Conservation (phyloP, 2,113 vertebrate species). For the Neoarius graeffei region DNA sequence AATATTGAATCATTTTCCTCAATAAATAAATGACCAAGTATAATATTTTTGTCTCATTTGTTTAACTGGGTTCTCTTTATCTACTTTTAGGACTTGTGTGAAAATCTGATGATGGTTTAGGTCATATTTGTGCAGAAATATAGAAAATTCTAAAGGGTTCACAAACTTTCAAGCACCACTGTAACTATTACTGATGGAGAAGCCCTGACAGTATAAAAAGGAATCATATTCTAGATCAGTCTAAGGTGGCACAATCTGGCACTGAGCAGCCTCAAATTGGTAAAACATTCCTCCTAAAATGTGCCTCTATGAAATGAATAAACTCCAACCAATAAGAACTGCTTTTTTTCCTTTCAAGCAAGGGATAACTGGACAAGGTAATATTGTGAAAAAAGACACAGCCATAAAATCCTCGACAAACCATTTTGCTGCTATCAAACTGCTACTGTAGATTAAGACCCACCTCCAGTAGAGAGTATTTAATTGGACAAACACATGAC, state of each 20-base stretch:
- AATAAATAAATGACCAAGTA: too few relatives aligned
- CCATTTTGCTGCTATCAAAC: background rate
- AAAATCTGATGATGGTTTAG: too few relatives aligned
- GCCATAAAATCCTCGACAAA: background rate
- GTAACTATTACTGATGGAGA: background rate
- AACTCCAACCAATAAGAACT: background rate
- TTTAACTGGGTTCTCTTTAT: too few relatives aligned
- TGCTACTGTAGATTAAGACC: background rate
- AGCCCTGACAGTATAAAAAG: background rate
- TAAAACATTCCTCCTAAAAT: background rate
- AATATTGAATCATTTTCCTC: too few relatives aligned
- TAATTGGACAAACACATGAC: background rate
- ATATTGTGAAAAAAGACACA: background rate
- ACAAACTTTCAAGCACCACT: too few relatives aligned
- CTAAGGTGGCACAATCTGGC: background rate
- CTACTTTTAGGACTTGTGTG: too few relatives aligned
- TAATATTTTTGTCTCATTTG: too few relatives aligned
- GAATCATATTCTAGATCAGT: background rate
- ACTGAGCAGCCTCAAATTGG: background rate
- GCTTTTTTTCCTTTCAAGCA: background rate
- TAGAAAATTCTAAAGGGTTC: too few relatives aligned
- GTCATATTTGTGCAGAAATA: too few relatives aligned
- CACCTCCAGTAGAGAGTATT: background rate
- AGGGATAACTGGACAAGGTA: background rate
- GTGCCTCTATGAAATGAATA: background rate